phyloP scores from a whole-genome alignment of 1,140 invertebrate species.

The Heliconius himera region DNA sequence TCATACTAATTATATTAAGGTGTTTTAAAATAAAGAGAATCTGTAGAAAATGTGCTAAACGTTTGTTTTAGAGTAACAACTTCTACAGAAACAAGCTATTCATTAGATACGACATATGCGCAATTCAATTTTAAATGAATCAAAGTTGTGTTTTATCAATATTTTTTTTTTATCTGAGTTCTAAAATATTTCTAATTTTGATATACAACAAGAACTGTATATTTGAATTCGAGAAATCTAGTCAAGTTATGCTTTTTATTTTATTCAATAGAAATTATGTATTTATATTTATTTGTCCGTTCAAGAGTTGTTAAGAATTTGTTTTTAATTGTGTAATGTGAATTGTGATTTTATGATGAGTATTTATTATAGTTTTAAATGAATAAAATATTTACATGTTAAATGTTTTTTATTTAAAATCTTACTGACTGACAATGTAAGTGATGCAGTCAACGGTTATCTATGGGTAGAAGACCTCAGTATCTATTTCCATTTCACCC shows the following conservation, averaged over 20 bases:
- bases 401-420: background rate
- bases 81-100: too few species aligned
- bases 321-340: background rate
- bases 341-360: background rate
- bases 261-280: too few species aligned
- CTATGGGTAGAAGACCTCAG: too few species aligned
- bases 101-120: too few species aligned
- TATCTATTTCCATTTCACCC: too few species aligned
- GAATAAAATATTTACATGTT: constrained; percentile 9
- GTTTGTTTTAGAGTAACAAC: too few species aligned
- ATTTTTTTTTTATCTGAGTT: background rate
- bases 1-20: too few species aligned
- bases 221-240: background rate
- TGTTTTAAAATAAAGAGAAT: too few species aligned
- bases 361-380: background rate
- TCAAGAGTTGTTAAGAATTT: background rate
- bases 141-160: too few species aligned
- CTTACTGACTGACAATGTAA: background rate
- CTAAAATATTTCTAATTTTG: background rate
- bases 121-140: too few species aligned
- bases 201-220: background rate
- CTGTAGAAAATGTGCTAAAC: too few species aligned
- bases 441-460: too few species aligned
- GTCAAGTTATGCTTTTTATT: background rate
- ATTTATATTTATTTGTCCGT: background rate